phyloP scores from a whole-genome alignment of 2,888 invertebrate species.

The Drosophila diplacantha region DNA sequence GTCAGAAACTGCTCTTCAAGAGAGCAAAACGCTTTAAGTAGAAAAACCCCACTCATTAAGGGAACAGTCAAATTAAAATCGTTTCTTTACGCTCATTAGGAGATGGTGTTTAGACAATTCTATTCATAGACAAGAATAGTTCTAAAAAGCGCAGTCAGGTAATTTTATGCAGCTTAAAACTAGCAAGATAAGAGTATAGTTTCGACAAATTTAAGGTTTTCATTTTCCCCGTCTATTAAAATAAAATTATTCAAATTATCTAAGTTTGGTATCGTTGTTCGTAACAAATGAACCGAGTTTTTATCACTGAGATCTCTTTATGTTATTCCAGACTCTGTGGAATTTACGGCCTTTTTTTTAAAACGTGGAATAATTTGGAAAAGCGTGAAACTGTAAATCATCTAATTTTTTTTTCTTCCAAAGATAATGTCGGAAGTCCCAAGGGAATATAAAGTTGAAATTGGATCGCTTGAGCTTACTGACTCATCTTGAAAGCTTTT shows the following conservation, averaged over 20 bases:
- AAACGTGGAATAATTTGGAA: neutral
- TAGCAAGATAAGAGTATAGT: neutral
- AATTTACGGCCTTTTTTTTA: neutral
- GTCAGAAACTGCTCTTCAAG: neutral
- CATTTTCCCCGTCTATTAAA: neutral
- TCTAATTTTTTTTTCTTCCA: neutral
- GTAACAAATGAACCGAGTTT: too few relatives aligned
- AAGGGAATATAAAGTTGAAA: neutral
- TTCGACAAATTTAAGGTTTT: neutral
- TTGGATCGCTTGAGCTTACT: constrained; percentile 6
- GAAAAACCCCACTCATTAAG: constrained; percentile 15
- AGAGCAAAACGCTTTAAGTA: neutral
- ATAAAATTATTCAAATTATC: neutral
- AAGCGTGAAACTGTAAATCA: neutral
- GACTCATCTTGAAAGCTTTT: constrained; percentile 32
- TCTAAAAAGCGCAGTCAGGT: neutral
- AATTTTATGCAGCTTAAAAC: too few relatives aligned
- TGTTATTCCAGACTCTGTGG: neutral
- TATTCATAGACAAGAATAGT: neutral
- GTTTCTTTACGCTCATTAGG: constrained; percentile 12
- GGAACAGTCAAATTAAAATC: neutral
- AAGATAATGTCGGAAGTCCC: neutral
- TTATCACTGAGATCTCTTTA: neutral
- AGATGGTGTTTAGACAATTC: constrained; percentile 2
- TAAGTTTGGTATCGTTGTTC: neutral